Percentiles rank a stretch among this genome's conserved stretches.
Conservation (phyloP, 2,888 invertebrate species). For the Drosophila atroscutellata region DNA sequence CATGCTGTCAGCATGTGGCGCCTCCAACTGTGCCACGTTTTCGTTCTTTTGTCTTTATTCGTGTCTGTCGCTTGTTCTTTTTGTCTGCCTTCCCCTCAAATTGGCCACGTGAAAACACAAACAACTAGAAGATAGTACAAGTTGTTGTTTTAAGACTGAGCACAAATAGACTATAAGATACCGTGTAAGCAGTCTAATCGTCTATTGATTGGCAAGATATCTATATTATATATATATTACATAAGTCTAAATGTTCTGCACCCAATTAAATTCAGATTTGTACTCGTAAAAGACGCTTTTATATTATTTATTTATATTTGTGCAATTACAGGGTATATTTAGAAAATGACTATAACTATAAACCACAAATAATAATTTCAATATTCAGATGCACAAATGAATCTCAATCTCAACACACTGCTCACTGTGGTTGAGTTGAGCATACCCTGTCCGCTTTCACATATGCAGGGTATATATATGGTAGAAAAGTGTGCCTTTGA, state of each 20-base stretch:
- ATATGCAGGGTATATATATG: constrained; percentile 6
- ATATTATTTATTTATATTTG: not conserved
- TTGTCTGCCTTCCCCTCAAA: constrained; percentile 41
- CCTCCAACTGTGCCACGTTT: constrained; percentile 5
- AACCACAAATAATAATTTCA: not conserved
- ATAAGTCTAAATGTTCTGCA: not conserved
- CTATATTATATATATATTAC: not conserved
- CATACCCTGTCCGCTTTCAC: not conserved
- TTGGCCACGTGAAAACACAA: constrained; percentile 56
- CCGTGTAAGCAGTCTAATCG: not conserved
- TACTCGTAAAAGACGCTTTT: not conserved
- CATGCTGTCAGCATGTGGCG: constrained; percentile 49
- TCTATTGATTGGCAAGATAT: not conserved
- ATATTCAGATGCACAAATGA: not conserved
- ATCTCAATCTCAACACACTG: not conserved
- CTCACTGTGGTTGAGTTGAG: not conserved
- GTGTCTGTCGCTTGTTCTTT: not conserved
- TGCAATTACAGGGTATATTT: not conserved
- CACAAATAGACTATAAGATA: not conserved
- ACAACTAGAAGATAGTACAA: constrained; percentile 10
- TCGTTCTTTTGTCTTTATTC: not conserved
- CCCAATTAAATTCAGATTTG: not conserved
- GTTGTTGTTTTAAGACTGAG: not conserved
- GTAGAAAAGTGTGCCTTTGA: constrained; percentile 63
- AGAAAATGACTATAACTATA: not conserved